phyloP scores from a whole-genome alignment of 2,113 vertebrate genomes.

The Jaculus jaculus region DNA sequence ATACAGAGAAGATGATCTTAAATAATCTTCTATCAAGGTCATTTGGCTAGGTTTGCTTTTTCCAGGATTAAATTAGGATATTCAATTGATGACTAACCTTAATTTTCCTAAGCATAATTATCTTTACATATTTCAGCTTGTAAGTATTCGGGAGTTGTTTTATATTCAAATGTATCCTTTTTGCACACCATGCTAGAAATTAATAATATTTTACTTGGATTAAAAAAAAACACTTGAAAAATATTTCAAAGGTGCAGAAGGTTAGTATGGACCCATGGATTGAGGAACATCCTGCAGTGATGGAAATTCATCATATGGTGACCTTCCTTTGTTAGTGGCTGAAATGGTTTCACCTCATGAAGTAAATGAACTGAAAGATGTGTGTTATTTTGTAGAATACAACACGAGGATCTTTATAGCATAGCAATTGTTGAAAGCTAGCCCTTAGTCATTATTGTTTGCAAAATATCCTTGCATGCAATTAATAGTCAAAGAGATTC shows the following conservation, averaged over 20 bases:
- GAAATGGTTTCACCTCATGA: conserved; percentile 22
- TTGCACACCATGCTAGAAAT: neutral
- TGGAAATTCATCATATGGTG: neutral
- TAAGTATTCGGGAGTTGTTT: conserved; percentile 10
- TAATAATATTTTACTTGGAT: neutral
- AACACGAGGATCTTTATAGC: neutral
- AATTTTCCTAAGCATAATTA: neutral
- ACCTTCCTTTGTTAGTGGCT: conserved; percentile 34
- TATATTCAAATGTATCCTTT: conserved; percentile 37
- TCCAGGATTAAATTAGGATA: neutral
- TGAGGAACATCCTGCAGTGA: neutral
- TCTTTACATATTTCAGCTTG: neutral
- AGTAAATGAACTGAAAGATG: conserved; percentile 12
- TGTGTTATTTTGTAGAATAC: neutral
- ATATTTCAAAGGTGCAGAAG: neutral
- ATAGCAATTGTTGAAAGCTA: neutral
- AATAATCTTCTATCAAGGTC: neutral
- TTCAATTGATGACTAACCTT: neutral
- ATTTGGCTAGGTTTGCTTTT: neutral
- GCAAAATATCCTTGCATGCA: neutral
- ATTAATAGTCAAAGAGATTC: neutral
- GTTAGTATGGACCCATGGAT: conserved; percentile 45
- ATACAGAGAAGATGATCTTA: neutral
- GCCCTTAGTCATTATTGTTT: neutral
- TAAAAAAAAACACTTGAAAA: conserved; percentile 20